Base-by-base conservation (phyloP, 2,888 invertebrate species). In the Tribolium freemani region DNA sequence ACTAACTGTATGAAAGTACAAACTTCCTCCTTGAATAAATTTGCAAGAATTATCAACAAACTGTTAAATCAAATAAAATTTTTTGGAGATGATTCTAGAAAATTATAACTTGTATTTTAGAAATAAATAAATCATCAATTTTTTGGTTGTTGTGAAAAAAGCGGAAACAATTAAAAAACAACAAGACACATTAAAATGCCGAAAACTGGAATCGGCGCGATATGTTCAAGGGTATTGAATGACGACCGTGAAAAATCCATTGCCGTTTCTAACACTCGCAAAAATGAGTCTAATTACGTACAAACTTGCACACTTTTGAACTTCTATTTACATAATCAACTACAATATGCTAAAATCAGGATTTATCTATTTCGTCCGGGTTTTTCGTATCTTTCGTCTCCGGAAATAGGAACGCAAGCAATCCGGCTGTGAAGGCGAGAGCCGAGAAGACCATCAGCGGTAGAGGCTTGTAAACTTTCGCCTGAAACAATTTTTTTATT, bases 381-480 rank as follows among this genome's bases (percentile, higher is more conserved):
- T 30, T 31, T 57, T 67, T 57, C n/a, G 8, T 11, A 1, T 90
- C 87, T 31, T 90, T 88, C 2, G 91, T 91, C 87, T 92, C 91
- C 0, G 92, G 92, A 53, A 92, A 91, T 54, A 88, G 86, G 78
- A 91, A 84, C 82, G 90, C 88, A 61, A 91, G 85, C 20, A 84
- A 85, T 21, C 89, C 91, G 6, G 91, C 89, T 45, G 88, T 78
- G 54, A 90, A 86, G 21, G 91, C 90, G 68, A 89, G 87, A 8
- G 83, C 75, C 0, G 91, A 90, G 82, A 92, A 92, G 61, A 91
- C 84, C 61, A 91, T 88, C 1, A 91, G 88, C 0, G 92, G 91
- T 73, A 89, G 82, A 0, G 88, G 87, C 0, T 85, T 80, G 86
- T 88, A 89, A 63, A 88, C 85, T 0, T 87, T 85, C 71, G 88